Percentiles rank a stretch among this genome's conserved stretches.
Evolutionary conservation across 2,113 vertebrate genomes (phyloP).

Genomic region (Hystrix cristata): DNA sequence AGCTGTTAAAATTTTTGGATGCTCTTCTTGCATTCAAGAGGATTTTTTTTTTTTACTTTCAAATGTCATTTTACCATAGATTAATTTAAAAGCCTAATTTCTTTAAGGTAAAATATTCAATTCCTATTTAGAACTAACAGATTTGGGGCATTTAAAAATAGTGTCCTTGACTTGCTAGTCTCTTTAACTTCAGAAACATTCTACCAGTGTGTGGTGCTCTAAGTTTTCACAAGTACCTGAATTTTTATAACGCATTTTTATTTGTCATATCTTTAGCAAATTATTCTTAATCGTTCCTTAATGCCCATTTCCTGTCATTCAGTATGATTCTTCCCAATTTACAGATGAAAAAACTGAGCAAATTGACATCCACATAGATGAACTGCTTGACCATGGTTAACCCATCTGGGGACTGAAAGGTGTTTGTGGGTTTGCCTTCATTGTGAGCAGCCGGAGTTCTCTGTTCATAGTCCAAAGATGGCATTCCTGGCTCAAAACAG

Average conservation of each 20-base stretch:
- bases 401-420: not conserved
- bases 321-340: slow-evolving; percentile 74
- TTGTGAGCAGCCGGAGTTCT: not conserved
- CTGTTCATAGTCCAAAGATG: not conserved
- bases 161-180: slow-evolving; percentile 83
- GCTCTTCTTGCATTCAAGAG: slow-evolving; percentile 82
- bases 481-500: slow-evolving; percentile 32
- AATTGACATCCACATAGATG: slow-evolving; percentile 14
- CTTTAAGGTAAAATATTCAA: slow-evolving; percentile 82
- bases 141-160: slow-evolving; percentile 85
- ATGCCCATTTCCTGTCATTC: slow-evolving; percentile 60
- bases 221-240: slow-evolving; percentile 68
- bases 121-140: slow-evolving; percentile 82
- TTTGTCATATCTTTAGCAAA: slow-evolving; percentile 76
- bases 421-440: slow-evolving; percentile 13
- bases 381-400: not conserved
- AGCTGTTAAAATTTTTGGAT: slow-evolving; percentile 82
- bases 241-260: slow-evolving; percentile 79
- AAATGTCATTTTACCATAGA: slow-evolving; percentile 82
- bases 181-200: slow-evolving; percentile 79
- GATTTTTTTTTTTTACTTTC: slow-evolving; percentile 72
- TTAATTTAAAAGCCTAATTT: slow-evolving; percentile 84
- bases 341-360: slow-evolving; percentile 76
- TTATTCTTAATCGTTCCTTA: slow-evolving; percentile 73
- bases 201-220: slow-evolving; percentile 63